These are phyloP conservation scores for Diarsia brunnea DNA, from an alignment of 2,888 invertebrate genomes.

Conservation along the genomic window DNA sequence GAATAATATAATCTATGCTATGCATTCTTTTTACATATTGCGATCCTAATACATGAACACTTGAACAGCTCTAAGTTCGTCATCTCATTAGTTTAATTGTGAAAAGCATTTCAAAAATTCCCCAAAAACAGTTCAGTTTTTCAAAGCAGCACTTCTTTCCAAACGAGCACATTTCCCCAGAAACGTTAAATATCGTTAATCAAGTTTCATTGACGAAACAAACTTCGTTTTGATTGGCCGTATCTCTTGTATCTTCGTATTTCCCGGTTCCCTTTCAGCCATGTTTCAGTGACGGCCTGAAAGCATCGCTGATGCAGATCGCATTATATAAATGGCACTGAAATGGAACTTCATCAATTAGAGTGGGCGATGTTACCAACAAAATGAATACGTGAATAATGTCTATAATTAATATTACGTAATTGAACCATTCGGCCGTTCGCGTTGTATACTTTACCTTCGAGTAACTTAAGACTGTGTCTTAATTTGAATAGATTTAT, in stretches of 20 bases:
- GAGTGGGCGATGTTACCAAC: slow-evolving; percentile 55
- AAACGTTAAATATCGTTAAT: slow-evolving; percentile 48
- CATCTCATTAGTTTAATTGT: slow-evolving; percentile 7
- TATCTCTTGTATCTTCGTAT: slow-evolving; percentile 34
- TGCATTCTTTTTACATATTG: neutral
- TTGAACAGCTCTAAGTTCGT: neutral
- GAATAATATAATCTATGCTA: neutral
- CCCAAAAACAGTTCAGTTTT: neutral
- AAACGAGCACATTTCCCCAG: slow-evolving; percentile 18
- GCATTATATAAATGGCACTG: slow-evolving; percentile 68
- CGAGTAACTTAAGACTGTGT: slow-evolving; percentile 41
- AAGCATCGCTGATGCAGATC: slow-evolving; percentile 68
- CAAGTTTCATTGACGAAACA: slow-evolving; percentile 35
- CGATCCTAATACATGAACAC: slow-evolving; percentile 1
- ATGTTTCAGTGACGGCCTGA: slow-evolving; percentile 37
- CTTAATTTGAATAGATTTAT: slow-evolving; percentile 62
- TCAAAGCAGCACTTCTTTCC: slow-evolving; percentile 5
- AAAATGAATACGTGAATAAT: slow-evolving; percentile 61
- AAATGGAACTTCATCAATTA: slow-evolving; percentile 70
- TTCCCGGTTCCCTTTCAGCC: slow-evolving; percentile 43
- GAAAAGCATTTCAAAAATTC: neutral
- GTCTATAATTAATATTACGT: slow-evolving; percentile 60
- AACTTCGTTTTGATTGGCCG: slow-evolving; percentile 49
- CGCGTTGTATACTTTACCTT: slow-evolving; percentile 51
- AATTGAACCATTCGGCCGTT: slow-evolving; percentile 54